A percentile compares a stretch with the other conserved stretches of the same genome.
phyloP scores from a whole-genome alignment of 2,797 vertebrate species.

The Coreius guichenoti region DNA sequence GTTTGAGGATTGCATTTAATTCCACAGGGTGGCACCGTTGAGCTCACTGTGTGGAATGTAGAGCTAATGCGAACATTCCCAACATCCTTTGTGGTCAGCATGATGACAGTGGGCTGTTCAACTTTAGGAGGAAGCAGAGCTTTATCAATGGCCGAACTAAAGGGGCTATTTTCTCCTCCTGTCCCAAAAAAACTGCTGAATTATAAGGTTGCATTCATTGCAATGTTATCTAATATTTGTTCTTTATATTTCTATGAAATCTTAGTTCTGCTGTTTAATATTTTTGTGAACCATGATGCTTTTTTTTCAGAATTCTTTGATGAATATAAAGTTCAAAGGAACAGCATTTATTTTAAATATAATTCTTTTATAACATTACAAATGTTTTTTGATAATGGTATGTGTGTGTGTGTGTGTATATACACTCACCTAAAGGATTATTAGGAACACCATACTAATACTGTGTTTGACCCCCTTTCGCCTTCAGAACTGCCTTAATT shows the following conservation, averaged over 20 bases:
- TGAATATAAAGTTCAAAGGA: background rate
- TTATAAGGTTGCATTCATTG: slow-evolving; percentile 31
- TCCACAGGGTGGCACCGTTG: slow-evolving; percentile 70
- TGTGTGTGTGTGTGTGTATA: too few relatives aligned
- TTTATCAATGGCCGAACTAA: slow-evolving; percentile 43
- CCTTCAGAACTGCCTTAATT: too few relatives aligned
- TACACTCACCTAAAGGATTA: too few relatives aligned
- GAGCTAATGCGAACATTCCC: slow-evolving; percentile 47
- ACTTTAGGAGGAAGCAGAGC: slow-evolving; percentile 40
- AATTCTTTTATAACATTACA: background rate
- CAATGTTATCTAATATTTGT: slow-evolving; percentile 4
- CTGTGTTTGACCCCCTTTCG: too few relatives aligned
- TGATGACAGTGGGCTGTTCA: slow-evolving; percentile 32
- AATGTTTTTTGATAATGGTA: too few relatives aligned
- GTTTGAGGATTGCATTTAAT: background rate
- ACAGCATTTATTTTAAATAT: background rate
- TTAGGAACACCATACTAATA: too few relatives aligned
- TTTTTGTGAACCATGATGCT: background rate
- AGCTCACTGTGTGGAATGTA: slow-evolving; percentile 37
- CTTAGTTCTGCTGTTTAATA: background rate
- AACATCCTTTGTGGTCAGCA: slow-evolving; percentile 50
- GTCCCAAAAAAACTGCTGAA: slow-evolving; percentile 34
- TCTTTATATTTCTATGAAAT: slow-evolving; percentile 5
- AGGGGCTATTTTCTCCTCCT: slow-evolving; percentile 33
- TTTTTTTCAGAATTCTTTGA: background rate